Evolutionary conservation across 2,113 vertebrate species (phyloP), one percentile per base, ranked within the genome.

Genomic region (Leptobrachium leishanense): DNA sequence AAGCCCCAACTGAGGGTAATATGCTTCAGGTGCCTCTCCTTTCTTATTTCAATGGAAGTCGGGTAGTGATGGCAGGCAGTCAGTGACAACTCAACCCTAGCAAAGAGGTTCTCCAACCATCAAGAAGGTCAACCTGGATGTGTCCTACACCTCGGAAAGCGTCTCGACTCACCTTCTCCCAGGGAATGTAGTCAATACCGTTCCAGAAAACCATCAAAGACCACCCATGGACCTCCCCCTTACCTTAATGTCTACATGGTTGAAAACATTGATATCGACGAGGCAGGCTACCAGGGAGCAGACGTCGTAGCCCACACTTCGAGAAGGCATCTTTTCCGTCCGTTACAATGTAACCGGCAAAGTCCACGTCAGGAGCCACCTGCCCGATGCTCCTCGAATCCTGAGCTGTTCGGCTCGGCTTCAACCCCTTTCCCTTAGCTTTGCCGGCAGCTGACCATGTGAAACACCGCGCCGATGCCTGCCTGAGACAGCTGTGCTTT

Each of bases 211-310:
- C 20, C 20, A 31, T 31, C 20, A 31, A 31, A 50, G 4, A 50
- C 8, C 46, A 59, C 13, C 13, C 55, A 59, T 59, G 55, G 6
- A 8, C 55, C 11, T 59, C 6, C 11, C 55, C 10, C 41, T 72
- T 95, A 95, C 94, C 94, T 95, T 92, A 84, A 94, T 89, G 86
- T 93, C 92, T 80, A 88, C 93, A 86, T 80, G 90, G 87, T 90
- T 92, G 88, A 95, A 95, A 87, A 95, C 83, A 88, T 95, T 94
- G 75, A 92, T 88, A 64, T 95, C 94, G 82, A 94, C 92, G 88
- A 89, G 86, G 69, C 94, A 95, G 87, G 94, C 94, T 81, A 95
- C 91, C 90, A 95, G 90, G 83, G 92, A 93, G 82, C 92, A 93
- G 83, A 88, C 87, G 88, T 93, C 92, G 89, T 91, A 93, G 90